These are phyloP conservation scores for Sylvilagus floridanus DNA, from an alignment of 2,797 vertebrate genomes.

Conservation along the genomic window DNA sequence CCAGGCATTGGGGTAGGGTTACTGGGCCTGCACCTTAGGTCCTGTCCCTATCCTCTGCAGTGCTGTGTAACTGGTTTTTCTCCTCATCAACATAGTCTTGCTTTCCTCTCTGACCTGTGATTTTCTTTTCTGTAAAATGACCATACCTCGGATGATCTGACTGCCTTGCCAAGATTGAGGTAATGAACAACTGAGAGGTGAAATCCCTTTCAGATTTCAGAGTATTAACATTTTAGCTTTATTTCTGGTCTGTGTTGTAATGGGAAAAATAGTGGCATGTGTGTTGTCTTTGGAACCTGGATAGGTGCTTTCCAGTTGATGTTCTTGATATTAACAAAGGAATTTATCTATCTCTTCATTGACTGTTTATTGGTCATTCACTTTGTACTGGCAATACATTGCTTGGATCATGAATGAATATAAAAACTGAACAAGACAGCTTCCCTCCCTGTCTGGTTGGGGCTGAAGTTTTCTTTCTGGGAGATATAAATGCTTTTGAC, in stretches of 20 bases:
- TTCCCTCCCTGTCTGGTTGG: not conserved
- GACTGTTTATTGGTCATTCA: not conserved
- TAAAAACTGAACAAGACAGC: not conserved
- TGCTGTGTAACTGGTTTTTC: not conserved
- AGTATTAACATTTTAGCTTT: not conserved
- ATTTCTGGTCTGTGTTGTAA: not conserved
- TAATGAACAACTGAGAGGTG: not conserved
- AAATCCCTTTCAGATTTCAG: not conserved
- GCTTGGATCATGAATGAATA: not conserved
- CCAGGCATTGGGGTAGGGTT: too few relatives aligned
- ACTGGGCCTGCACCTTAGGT: accelerated
- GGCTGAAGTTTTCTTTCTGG: not conserved
- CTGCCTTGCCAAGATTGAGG: not conserved
- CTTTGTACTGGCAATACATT: not conserved
- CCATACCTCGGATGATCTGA: not conserved
- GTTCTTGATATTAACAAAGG: not conserved
- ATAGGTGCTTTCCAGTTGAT: not conserved
- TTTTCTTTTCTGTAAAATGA: slow-evolving; percentile 1
- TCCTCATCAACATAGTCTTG: not conserved
- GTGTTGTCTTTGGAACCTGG: not conserved
- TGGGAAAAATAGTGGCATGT: not conserved
- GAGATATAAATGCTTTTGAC: not conserved
- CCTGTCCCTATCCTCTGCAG: not conserved
- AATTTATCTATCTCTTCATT: not conserved
- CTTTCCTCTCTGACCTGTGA: not conserved